phyloP scores from a whole-genome alignment of 2,797 vertebrate species.

The Kryptopterus vitreolus region DNA sequence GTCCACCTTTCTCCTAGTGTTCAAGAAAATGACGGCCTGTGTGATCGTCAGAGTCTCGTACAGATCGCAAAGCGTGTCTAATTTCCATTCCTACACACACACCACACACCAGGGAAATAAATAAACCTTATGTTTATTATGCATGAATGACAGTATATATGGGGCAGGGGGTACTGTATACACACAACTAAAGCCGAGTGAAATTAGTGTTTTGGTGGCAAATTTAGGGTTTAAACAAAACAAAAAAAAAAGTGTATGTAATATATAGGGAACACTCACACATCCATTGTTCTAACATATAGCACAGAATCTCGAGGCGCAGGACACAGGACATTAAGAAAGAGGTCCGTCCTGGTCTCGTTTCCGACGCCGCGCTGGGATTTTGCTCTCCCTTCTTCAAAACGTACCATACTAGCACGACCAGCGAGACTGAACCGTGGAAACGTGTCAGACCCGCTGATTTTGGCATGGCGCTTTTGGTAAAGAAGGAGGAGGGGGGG shows the following conservation, averaged over 20 bases:
- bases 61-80: slow-evolving; percentile 96
- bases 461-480: slow-evolving; percentile 91
- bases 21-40: slow-evolving; percentile 98
- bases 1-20: slow-evolving; percentile 98
- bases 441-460: slow-evolving; percentile 68
- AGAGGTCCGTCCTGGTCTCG: slow-evolving; percentile 87
- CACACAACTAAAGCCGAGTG: too few relatives aligned
- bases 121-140: too few relatives aligned
- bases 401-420: slow-evolving; percentile 87
- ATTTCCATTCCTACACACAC: slow-evolving; percentile 88
- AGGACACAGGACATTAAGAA: slow-evolving; percentile 95
- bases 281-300: too few relatives aligned
- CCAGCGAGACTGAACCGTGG: slow-evolving; percentile 73
- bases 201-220: too few relatives aligned
- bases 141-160: too few relatives aligned
- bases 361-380: slow-evolving; percentile 70
- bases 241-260: too few relatives aligned
- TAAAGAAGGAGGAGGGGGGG: too few relatives aligned
- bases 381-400: slow-evolving; percentile 80
- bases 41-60: slow-evolving; percentile 98
- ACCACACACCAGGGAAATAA: background rate
- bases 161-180: too few relatives aligned
- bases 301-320: slow-evolving; percentile 81
- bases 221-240: too few relatives aligned
- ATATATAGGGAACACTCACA: too few relatives aligned